Percentiles rank a stretch among this genome's conserved stretches.
phyloP scores from a whole-genome alignment of 2,113 vertebrate species.

The Pavo muticus region DNA sequence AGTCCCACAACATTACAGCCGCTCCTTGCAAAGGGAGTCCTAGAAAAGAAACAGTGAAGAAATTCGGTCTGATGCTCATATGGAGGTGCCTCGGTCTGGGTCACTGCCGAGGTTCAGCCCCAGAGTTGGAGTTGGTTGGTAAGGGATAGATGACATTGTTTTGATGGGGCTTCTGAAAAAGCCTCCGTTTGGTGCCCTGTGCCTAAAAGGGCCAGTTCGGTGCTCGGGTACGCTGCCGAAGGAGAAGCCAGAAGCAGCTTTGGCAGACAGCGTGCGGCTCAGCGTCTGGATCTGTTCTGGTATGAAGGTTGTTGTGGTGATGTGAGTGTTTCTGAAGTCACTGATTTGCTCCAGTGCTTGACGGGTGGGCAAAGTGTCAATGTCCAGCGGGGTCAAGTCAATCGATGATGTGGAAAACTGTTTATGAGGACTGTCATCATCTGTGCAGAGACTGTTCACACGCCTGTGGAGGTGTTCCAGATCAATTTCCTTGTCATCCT shows the following conservation, averaged over 20 bases:
- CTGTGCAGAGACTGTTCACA: slow-evolving; percentile 99
- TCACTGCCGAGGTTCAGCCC: slow-evolving; percentile 97
- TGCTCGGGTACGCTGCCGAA: slow-evolving; percentile 94
- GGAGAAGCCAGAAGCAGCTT: slow-evolving; percentile 96
- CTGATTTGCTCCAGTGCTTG: slow-evolving; percentile 99
- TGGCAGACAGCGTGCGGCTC: slow-evolving; percentile 97
- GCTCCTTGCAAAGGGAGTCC: slow-evolving; percentile 85
- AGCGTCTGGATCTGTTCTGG: slow-evolving; percentile 99
- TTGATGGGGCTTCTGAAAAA: slow-evolving; percentile 99
- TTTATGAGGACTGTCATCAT: slow-evolving; percentile 99
- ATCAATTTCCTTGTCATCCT: slow-evolving; percentile 99
- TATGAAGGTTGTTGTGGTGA: slow-evolving; percentile 99
- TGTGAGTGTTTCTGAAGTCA: slow-evolving; percentile 99
- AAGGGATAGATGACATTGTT: slow-evolving; percentile 99
- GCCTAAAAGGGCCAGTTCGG: slow-evolving; percentile 97
- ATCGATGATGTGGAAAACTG: slow-evolving; percentile 99
- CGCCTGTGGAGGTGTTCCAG: slow-evolving; percentile 98
- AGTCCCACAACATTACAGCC: slow-evolving; percentile 83
- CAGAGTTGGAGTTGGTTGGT: slow-evolving; percentile 96
- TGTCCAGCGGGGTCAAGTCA: slow-evolving; percentile 98
- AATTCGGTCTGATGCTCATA: slow-evolving; percentile 82
- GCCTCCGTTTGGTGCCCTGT: slow-evolving; percentile 97
- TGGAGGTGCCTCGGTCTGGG: slow-evolving; percentile 98
- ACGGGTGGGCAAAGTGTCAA: slow-evolving; percentile 96
- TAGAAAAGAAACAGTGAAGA: slow-evolving; percentile 77